Evolutionary conservation across 1,140 invertebrate genomes (phyloP), one percentile per base, ranked within the genome.

Genomic region (Ceratina japonica): DNA sequence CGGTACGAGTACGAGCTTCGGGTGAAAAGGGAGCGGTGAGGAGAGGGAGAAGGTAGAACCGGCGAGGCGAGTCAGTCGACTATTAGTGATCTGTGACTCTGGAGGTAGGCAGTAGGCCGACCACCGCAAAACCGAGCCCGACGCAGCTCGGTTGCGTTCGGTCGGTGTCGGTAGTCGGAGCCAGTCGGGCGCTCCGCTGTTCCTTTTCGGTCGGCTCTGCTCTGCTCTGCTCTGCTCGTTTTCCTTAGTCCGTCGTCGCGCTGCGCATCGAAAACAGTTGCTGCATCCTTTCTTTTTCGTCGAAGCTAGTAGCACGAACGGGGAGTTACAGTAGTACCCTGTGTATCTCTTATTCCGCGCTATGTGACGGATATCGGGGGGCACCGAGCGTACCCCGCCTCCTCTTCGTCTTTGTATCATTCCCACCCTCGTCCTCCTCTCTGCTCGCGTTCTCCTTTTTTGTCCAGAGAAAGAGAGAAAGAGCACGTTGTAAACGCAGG

Each of bases 341-440:
- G 37, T 44, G 37, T 44, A 44, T 44, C n/a, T 58, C 75, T 22
- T 75, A 71, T 18, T 22, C 20, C 82, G 75, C 85, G 83, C 81
- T 87, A 87, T 87, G 86, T 87, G 85, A 87, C 85, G 79, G 85
- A 86, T 80, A 87, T 87, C 59, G 75, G 79, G 81, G 79, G 85
- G 70, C 83, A 81, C 79, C 80, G 59, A 75, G 80, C 76, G 86
- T 86, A 83, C 80, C 81, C 78, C 84, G 63, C 75, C 62, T 77
- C 66, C 24, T 61, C 56, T 44, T 44, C 37, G 37, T 66, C 56
- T 70, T 27, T 73, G 59, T 49, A 59, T 73, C 56, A 72, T 85
- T 77, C 59, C 73, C 59, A 76, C 54, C 54, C 61, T 44, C 63
- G n/a, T 64, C 37, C 31, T 75, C 37, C 68, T 24, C 44, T 10